Base-by-base conservation (phyloP, 2,888 invertebrate genomes). In the Apantesis nais region DNA sequence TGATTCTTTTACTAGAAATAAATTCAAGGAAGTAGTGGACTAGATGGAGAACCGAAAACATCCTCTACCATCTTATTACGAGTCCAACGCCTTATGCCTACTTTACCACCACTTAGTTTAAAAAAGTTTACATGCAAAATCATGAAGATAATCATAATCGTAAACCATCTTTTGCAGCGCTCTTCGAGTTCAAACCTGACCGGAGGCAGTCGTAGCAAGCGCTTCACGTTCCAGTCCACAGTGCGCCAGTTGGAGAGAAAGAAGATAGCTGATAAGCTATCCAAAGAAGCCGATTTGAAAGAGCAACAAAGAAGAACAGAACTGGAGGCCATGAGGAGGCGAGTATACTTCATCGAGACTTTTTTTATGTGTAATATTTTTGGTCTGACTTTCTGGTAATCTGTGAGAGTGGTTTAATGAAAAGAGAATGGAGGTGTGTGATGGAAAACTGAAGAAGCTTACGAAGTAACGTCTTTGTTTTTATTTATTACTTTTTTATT, bases 221-320 rank as follows among this genome's bases (percentile, higher is more conserved):
- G 97, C 78, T 98, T 98, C 91, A 97, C 97, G 0, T 98, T 98
- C 91, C 98, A 98, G 89, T 98, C 97, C 64, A 98, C 98, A 0
- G 97, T 98, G 16, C 88, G 98, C n/a, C 97, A 98, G 89, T 96
- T 97, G 67, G 98, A 98, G 91, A 93, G 97, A 74, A 96, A 96
- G 64, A 92, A 96, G 68, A 90, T 98, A 66, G 97, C 98, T 0
- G 97, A 98, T 85, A 97, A 96, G 89, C 93, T 98, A 72, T 97
- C 97, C 29, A 96, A 96, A 76, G 97, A 98, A 86, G 97, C 97
- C 0, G 97, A 98, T 84, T 95, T 96, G 69, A 97, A 97, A 89
- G 97, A 98, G 89, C 96, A 96, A 69, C 97, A 97, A 89, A 92
- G 98, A 68, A 94, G 96, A 71, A 96, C 96, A 74, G 98, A 98